A percentile compares a stretch with the other conserved stretches of the same genome.
Conservation (phyloP, 2,888 invertebrate genomes). For the Bombyx huttoni region DNA sequence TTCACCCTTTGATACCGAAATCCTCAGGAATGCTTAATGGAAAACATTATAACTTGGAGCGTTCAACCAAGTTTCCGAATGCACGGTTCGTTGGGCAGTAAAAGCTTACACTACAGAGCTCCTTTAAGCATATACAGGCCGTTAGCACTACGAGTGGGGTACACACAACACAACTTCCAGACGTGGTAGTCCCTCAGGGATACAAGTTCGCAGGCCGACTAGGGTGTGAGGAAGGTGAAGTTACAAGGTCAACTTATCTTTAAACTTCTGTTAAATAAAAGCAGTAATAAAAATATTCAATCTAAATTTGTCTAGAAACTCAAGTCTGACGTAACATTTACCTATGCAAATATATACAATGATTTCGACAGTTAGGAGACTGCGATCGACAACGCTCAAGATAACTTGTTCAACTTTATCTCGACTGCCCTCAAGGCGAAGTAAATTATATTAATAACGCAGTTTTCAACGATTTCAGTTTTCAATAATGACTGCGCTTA, state of each 20-base stretch:
- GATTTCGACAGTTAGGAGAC: neutral
- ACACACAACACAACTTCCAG: no score
- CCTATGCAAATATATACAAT: no score
- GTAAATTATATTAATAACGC: neutral
- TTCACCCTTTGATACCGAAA: neutral
- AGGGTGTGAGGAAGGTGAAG: no score
- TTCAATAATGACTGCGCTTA: slow-evolving; percentile 6
- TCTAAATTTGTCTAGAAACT: neutral
- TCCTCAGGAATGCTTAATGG: neutral
- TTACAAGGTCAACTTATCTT: no score
- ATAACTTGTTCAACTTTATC: neutral
- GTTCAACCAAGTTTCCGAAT: neutral
- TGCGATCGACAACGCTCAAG: neutral
- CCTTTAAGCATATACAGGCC: neutral
- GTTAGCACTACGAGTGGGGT: no score
- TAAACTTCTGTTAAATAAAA: no score
- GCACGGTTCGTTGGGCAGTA: neutral
- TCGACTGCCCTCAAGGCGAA: neutral
- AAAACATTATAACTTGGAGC: neutral
- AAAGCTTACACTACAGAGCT: neutral
- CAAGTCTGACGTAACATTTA: neutral
- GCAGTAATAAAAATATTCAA: neutral
- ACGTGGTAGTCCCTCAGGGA: no score
- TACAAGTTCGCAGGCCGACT: no score
- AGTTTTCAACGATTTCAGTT: slow-evolving; percentile 1